Base-by-base conservation (phyloP, 2,797 vertebrate genomes). In the Syndactyla subalaris region DNA sequence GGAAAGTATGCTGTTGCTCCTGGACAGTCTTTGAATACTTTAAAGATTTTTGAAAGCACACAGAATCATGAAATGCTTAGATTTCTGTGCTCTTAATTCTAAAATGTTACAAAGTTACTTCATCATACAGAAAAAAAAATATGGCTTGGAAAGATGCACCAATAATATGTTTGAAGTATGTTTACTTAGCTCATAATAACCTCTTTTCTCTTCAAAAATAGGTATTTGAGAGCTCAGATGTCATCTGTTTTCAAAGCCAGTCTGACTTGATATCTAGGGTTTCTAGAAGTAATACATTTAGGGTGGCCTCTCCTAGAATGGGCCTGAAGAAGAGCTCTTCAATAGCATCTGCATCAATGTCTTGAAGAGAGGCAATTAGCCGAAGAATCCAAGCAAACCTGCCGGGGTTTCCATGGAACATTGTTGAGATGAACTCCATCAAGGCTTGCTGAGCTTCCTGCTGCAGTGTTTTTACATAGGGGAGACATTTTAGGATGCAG, bases 281-380 rank as follows among this genome's bases (percentile, higher is more conserved):
- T 94, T 96, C 95, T 87, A 74, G 38, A 62, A 96, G 80, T 38
- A 97, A 45, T 32, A 83, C 34, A 49, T 96, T 97, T 67, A 94
- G n/a, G 14, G 85, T 86, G 24, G 92, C n/a, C 16, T 96, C 76
- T 75, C 89, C 93, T 78, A 89, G 77, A 49, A 95, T 23, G 26
- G 95, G 89, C 54, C 81, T 95, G 79, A 97, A 95, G 81, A 98
- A 97, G 32, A 97, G 94, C 32, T 97, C 84, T 83, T 95, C 88
- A 54, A 94, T 61, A 49, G 70, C 77, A 41, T 73, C 84, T 48
- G 61, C 62, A 68, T 77, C 93, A 32, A 94, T 79, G 38, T 68
- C 86, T 85, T 7, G 59, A 59, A 97, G 90, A 88, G 81, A 85
- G 1, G 26, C 2, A 0, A 92, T 73, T 11, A 96, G 80, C 68